Evolutionary conservation across 2,113 vertebrate genomes (phyloP).

Genomic region (Entomyzon cyanotis): DNA sequence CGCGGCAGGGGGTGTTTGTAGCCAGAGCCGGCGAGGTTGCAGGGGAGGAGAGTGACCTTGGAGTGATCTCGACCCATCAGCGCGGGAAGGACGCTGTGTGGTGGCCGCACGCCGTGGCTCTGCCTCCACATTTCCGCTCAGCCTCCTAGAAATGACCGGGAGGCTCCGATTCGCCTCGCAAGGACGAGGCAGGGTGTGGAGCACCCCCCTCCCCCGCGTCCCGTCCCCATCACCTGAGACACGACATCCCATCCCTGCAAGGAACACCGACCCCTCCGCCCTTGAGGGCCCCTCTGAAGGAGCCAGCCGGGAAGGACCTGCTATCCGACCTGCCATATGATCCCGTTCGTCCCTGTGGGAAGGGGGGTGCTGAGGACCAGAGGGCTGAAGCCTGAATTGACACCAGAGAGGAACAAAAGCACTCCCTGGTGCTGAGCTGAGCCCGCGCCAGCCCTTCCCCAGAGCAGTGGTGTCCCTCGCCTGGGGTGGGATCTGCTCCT

Average conservation of each 20-base stretch:
- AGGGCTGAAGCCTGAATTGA: background rate
- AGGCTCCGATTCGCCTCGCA: background rate
- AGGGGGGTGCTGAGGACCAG: background rate
- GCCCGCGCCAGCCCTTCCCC: background rate
- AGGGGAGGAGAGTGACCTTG: background rate
- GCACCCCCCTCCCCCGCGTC: background rate
- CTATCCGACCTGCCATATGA: background rate
- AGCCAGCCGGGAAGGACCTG: background rate
- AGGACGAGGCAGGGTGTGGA: background rate
- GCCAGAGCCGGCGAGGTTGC: background rate
- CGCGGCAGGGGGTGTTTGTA: background rate
- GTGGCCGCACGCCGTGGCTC: rapidly evolving
- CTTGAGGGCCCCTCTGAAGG: background rate
- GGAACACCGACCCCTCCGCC: background rate
- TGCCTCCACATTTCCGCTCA: background rate
- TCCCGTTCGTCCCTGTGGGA: background rate
- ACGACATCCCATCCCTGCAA: background rate
- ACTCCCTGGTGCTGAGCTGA: background rate
- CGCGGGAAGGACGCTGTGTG: background rate
- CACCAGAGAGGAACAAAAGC: background rate
- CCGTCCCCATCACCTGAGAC: background rate
- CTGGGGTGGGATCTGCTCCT: background rate
- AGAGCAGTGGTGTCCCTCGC: background rate
- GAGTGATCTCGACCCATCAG: background rate
- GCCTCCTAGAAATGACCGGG: background rate